phyloP scores from a whole-genome alignment of 2,113 vertebrate genomes.

The Plestiodon gilberti region DNA sequence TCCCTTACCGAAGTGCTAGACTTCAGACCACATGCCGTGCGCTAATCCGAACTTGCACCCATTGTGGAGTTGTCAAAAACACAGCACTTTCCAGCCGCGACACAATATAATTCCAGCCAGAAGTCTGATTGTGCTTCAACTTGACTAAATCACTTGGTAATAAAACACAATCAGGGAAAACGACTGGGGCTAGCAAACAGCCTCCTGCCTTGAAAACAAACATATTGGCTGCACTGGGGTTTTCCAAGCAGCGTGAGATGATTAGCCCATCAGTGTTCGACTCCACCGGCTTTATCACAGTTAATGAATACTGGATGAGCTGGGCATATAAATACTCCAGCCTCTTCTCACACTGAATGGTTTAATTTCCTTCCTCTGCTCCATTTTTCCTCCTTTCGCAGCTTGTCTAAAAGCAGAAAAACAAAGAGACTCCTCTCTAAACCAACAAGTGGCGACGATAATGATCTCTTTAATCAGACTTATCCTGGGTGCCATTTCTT shows the following conservation, averaged over 20 bases:
- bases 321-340: conserved; percentile 40
- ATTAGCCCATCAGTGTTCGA: conserved; percentile 56
- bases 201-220: conserved; percentile 67
- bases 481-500: conserved; percentile 61
- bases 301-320: conserved; percentile 52
- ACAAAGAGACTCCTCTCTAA: conserved; percentile 29
- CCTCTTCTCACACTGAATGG: conserved; percentile 35
- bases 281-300: conserved; percentile 51
- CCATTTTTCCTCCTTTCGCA: conserved; percentile 3
- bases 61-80: background rate
- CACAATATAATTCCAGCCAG: background rate
- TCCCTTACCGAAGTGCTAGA: background rate
- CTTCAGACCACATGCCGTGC: too few relatives aligned
- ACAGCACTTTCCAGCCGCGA: background rate
- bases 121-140: conserved; percentile 40
- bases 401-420: conserved; percentile 27
- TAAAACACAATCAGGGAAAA: conserved; percentile 40
- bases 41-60: background rate
- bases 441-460: conserved; percentile 52
- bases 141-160: conserved; percentile 56
- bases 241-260: conserved; percentile 49
- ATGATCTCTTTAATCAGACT: conserved; percentile 59
- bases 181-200: conserved; percentile 38
- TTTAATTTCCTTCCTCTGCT: conserved; percentile 45
- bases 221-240: conserved; percentile 50